Conservation (phyloP, 2,888 invertebrate genomes). For the Ornithoptera alexandrae region DNA sequence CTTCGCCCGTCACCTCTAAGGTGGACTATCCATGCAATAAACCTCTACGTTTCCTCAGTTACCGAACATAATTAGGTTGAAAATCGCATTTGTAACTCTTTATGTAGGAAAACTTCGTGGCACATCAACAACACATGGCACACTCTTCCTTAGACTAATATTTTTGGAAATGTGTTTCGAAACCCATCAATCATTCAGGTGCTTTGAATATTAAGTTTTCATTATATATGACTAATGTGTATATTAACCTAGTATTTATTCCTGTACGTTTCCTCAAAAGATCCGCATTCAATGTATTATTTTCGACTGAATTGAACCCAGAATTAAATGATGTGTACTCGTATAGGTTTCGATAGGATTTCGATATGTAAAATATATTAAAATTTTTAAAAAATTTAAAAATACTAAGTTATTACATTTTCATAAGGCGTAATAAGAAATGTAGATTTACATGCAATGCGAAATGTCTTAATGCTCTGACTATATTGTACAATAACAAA, state of each 20-base stretch:
- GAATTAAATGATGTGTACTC: too few relatives aligned
- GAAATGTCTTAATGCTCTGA: too few relatives aligned
- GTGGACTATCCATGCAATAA: conserved; percentile 44
- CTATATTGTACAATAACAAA: too few relatives aligned
- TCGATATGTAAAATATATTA: too few relatives aligned
- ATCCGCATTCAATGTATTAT: too few relatives aligned
- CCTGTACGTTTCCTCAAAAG: background rate
- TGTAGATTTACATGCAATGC: too few relatives aligned
- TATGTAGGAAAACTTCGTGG: conserved; percentile 35
- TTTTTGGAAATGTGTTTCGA: conserved; percentile 61
- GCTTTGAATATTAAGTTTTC: conserved; percentile 39
- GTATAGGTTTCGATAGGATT: too few relatives aligned
- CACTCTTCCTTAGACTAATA: conserved; percentile 52
- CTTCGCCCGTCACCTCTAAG: conserved; percentile 74
- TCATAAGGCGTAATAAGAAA: too few relatives aligned
- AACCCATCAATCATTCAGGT: conserved; percentile 74
- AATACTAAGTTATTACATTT: background rate
- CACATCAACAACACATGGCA: conserved; percentile 65
- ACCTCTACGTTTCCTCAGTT: conserved; percentile 40
- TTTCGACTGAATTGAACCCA: too few relatives aligned
- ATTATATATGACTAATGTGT: background rate
- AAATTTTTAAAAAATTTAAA: background rate
- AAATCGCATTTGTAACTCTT: conserved; percentile 38
- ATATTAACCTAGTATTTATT: background rate
- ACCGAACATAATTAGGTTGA: conserved; percentile 43